Conservation (phyloP, 2,797 vertebrate genomes). For the Sorex maritimensis region DNA sequence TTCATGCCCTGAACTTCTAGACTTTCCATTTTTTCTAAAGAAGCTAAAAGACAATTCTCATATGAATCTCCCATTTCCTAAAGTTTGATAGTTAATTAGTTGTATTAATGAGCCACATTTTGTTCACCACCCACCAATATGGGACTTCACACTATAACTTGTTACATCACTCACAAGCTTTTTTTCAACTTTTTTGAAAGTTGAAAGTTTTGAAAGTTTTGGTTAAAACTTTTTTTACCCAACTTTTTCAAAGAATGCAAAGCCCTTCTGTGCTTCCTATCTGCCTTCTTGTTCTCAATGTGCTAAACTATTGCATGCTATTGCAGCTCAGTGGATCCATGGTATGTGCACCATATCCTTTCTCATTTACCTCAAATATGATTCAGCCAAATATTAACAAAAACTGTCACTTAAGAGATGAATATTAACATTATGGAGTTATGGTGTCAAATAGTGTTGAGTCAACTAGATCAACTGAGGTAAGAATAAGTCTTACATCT, state of each 20-base stretch:
- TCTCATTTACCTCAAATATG: neutral
- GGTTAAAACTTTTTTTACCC: too few species aligned
- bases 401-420: constrained; percentile 34
- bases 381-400: neutral
- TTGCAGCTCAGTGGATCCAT: neutral
- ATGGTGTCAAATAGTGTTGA: neutral
- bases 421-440: neutral
- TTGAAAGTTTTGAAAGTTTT: too few species aligned
- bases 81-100: constrained; percentile 41
- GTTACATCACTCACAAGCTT: neutral
- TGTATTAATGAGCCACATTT: neutral
- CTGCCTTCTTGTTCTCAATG: neutral
- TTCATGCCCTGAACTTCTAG: neutral
- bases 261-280: neutral
- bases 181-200: too few species aligned
- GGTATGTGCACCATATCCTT: neutral
- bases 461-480: constrained; percentile 20
- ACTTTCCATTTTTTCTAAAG: constrained; percentile 6
- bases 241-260: neutral
- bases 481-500: constrained; percentile 32
- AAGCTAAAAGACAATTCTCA: constrained; percentile 33
- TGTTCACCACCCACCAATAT: neutral
- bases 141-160: neutral
- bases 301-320: neutral
- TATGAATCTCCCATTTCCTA: neutral